Base-by-base conservation (phyloP, 2,797 vertebrate species). In the Melanotaenia maccullochi region DNA sequence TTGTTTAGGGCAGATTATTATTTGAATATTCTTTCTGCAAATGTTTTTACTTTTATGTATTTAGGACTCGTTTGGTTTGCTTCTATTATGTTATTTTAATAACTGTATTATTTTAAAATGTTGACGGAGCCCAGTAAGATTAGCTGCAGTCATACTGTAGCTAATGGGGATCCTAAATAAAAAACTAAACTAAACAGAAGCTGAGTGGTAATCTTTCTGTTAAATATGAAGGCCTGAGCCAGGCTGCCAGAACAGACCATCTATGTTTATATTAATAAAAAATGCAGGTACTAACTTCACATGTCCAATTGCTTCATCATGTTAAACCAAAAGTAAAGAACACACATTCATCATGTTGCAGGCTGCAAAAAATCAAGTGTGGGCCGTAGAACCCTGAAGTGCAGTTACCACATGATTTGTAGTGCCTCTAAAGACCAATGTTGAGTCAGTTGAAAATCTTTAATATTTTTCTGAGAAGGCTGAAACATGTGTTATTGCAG, bases 401-500 rank as follows among this genome's bases (percentile, higher is more conserved):
- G 24, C 24, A 52, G 28, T n/a, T 30, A 33, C 35, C 30, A 44
- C 28, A 30, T 67, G 3, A 24, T 58, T 4, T 47, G 40, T 22
- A 33, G 38, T 32, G 28, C 28, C 13, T 28, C 28, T 57, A 28
- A 24, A 58, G 44, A 52, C 24, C 5, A 0, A 1, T 22, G n/a
- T 33, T 42, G 0, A 73, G 8, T 4, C 49, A 51, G 49, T 6
- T 24, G 4, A 52, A 40, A 28, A 22, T 49, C 47, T 49, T 20
- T 9, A 20, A 47, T 20, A n/a, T 20, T 44, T 44, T 44, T 44
- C 42, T 8, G 20, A 47, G 22, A 65, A 36, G 28, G 35, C 28
- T 54, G 11, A 71, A 51, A 72, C 1, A 11, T n/a, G 24, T 70
- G 55, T 35, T 38, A 35, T 24, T 68, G 30, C 6, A 32, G 36